Evolutionary conservation across 2,113 vertebrate genomes (phyloP).

Genomic region (Clarias batrachus): DNA sequence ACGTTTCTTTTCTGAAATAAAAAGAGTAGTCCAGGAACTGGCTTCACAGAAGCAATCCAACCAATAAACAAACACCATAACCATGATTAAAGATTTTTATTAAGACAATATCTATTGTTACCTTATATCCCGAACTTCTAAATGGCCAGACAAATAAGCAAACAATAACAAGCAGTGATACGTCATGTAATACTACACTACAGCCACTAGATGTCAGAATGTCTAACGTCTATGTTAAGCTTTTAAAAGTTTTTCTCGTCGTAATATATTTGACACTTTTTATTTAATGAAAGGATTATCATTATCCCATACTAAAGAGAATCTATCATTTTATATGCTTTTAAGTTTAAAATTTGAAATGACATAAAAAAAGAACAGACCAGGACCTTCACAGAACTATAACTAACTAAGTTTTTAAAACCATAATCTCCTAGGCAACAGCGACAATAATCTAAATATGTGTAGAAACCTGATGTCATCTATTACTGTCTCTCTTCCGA

Average conservation of each 20-base stretch:
- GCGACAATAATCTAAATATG: background rate
- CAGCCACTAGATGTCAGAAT: too few relatives aligned
- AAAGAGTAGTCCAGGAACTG: background rate
- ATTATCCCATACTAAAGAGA: too few relatives aligned
- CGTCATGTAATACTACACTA: background rate
- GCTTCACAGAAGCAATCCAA: background rate
- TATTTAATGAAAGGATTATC: too few relatives aligned
- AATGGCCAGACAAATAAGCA: too few relatives aligned
- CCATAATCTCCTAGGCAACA: background rate
- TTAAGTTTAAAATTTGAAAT: too few relatives aligned
- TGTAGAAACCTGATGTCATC: conserved; percentile 22
- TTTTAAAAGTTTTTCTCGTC: background rate
- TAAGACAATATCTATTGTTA: background rate
- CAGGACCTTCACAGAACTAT: too few relatives aligned
- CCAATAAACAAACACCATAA: background rate
- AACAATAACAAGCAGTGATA: too few relatives aligned
- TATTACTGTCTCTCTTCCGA: conserved; percentile 40
- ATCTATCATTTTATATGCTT: too few relatives aligned
- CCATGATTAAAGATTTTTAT: background rate
- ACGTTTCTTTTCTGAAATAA: background rate
- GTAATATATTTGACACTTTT: too few relatives aligned
- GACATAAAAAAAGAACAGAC: too few relatives aligned
- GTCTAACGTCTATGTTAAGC: background rate
- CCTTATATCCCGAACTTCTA: too few relatives aligned
- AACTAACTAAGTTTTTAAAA: background rate